These are phyloP conservation scores for Haplochromis vanheusdeni DNA, from an alignment of 2,113 vertebrate species.

Conservation along the genomic window DNA sequence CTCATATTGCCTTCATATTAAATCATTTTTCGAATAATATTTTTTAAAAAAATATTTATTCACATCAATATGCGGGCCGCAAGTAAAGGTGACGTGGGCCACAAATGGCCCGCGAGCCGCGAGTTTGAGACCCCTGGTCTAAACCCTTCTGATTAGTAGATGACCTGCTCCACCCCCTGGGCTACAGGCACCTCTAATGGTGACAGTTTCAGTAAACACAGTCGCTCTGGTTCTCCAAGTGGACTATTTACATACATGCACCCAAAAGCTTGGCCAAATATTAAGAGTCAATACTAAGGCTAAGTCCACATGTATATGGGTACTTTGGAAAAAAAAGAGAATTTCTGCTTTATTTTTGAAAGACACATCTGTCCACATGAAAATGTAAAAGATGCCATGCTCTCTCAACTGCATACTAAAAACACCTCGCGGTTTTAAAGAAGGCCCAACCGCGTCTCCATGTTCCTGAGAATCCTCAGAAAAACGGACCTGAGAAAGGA, in stretches of 20 bases:
- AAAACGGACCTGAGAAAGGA: background rate
- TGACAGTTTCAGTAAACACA: background rate
- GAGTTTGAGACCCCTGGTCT: fast-evolving
- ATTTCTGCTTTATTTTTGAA: background rate
- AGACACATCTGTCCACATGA: background rate
- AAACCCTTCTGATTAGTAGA: background rate
- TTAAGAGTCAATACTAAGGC: background rate
- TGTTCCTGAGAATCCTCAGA: background rate
- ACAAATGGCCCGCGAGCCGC: fast-evolving
- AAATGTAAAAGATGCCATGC: background rate
- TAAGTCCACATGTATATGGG: background rate
- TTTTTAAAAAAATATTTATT: fast-evolving
- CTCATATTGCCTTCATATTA: background rate
- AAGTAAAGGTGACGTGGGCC: background rate
- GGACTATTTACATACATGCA: background rate
- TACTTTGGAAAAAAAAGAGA: fast-evolving
- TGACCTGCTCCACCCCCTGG: background rate
- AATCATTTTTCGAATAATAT: background rate
- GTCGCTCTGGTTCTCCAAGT: background rate
- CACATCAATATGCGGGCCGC: background rate
- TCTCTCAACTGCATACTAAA: background rate
- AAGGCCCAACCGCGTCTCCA: background rate
- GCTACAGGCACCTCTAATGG: background rate
- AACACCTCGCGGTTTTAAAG: background rate
- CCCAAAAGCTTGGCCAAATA: background rate